Percentiles rank a stretch among this genome's conserved stretches.
Evolutionary conservation across 2,888 invertebrate genomes (phyloP).

Genomic region (Luperina testacea): DNA sequence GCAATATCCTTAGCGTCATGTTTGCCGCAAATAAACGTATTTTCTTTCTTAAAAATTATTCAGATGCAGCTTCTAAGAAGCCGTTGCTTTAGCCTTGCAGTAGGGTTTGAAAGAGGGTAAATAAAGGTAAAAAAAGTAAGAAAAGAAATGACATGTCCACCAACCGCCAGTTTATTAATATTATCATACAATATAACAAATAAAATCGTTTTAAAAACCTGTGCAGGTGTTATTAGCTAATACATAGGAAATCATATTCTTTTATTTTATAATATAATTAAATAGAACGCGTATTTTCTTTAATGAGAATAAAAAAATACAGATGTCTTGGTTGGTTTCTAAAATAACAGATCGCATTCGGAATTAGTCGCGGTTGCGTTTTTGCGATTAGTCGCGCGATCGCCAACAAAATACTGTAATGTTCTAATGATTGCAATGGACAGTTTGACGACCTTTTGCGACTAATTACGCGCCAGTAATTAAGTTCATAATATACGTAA

Average conservation of each 20-base stretch:
- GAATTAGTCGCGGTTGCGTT: conserved; percentile 17
- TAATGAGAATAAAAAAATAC: conserved; percentile 61
- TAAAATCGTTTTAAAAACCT: conserved; percentile 72
- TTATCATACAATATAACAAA: conserved; percentile 74
- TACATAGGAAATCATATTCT: conserved; percentile 68
- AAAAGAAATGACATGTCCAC: conserved; percentile 64
- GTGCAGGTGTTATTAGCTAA: conserved; percentile 68
- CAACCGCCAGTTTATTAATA: conserved; percentile 76
- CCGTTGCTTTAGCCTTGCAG: neutral
- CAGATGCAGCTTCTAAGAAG: too few relatives aligned
- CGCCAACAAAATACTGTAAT: conserved; percentile 60
- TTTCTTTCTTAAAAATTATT: too few relatives aligned
- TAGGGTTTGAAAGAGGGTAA: neutral
- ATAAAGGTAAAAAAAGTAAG: neutral
- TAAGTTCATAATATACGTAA: conserved; percentile 24
- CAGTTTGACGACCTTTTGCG: conserved; percentile 41
- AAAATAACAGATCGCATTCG: conserved; percentile 42
- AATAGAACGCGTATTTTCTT: conserved; percentile 59
- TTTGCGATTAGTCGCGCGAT: conserved; percentile 31
- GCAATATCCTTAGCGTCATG: too few relatives aligned
- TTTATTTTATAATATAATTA: conserved; percentile 58
- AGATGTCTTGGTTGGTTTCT: conserved; percentile 62
- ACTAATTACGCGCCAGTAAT: conserved; percentile 13
- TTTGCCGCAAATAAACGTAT: too few relatives aligned
- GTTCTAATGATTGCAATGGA: conserved; percentile 54